Conservation (phyloP, 2,888 invertebrate species). For the Pyrgus malvae region DNA sequence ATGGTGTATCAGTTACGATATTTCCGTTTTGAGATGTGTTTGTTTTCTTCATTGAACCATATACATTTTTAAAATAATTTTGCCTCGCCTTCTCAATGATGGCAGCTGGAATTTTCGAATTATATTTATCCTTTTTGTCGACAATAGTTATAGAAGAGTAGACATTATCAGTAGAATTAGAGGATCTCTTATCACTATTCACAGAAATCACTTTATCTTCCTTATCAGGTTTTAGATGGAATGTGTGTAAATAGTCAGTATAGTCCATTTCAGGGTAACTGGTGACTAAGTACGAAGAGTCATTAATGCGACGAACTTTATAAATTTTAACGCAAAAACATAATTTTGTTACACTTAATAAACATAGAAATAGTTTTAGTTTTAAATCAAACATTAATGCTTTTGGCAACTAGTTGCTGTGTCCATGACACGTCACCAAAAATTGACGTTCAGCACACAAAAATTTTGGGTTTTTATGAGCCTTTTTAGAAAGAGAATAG, state of each 20-base stretch:
- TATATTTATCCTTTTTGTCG: slow-evolving; percentile 39
- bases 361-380: slow-evolving; percentile 43
- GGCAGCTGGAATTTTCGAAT: slow-evolving; percentile 43
- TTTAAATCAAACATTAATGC: slow-evolving; percentile 36
- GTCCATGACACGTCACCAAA: no score
- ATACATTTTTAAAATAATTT: slow-evolving; percentile 57
- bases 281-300: slow-evolving; percentile 61
- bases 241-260: slow-evolving; percentile 36
- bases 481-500: no score
- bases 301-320: slow-evolving; percentile 62
- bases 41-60: slow-evolving; percentile 43
- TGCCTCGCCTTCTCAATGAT: slow-evolving; percentile 58
- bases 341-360: slow-evolving; percentile 45
- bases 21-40: neutral
- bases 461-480: no score
- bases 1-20: neutral
- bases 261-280: slow-evolving; percentile 47
- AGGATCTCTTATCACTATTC: slow-evolving; percentile 34
- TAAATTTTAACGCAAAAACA: slow-evolving; percentile 57
- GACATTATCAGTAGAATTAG: slow-evolving; percentile 4
- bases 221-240: slow-evolving; percentile 26
- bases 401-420: no score
- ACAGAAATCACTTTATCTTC: slow-evolving; percentile 29
- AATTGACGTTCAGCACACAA: no score
- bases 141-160: slow-evolving; percentile 39